Percentiles rank a stretch among this genome's conserved stretches.
These are phyloP conservation scores for Sinodicranocentrus sp. DNA, from an alignment of 2,888 invertebrate genomes.

Conservation along the genomic window DNA sequence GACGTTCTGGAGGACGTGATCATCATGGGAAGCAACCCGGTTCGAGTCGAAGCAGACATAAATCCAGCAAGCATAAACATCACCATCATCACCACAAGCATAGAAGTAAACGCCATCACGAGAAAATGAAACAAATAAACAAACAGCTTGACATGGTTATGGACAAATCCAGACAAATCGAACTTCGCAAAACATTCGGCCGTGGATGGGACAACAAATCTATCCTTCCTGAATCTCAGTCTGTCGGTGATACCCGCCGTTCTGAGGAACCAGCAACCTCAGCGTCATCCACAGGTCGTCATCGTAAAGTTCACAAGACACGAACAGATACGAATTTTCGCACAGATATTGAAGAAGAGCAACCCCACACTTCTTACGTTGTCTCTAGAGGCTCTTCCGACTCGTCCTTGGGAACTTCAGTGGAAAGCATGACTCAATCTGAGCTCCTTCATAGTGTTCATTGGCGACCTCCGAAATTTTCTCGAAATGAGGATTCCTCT, in stretches of 20 bases:
- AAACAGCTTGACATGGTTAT: neutral
- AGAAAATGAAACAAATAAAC: neutral
- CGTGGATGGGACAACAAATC: neutral
- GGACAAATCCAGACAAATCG: neutral
- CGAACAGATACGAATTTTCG: neutral
- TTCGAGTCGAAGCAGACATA: neutral
- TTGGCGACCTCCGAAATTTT: neutral
- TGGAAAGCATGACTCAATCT: neutral
- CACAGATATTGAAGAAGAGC: slow-evolving; percentile 41
- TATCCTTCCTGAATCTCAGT: neutral
- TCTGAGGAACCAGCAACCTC: slow-evolving; percentile 1
- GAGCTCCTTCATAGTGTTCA: neutral
- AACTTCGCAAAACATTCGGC: slow-evolving; percentile 12
- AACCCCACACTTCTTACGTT: neutral
- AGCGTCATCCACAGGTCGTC: neutral
- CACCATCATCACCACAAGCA: neutral
- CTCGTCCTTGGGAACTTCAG: neutral
- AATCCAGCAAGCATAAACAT: neutral
- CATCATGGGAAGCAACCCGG: too few relatives aligned
- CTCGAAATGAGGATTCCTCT: neutral
- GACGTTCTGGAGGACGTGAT: too few relatives aligned
- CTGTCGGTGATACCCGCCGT: neutral
- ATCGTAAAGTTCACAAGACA: neutral
- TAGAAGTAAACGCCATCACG: neutral
- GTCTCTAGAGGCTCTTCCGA: neutral